phyloP scores from a whole-genome alignment of 2,797 vertebrate species.

The Poliocrania exsul region DNA sequence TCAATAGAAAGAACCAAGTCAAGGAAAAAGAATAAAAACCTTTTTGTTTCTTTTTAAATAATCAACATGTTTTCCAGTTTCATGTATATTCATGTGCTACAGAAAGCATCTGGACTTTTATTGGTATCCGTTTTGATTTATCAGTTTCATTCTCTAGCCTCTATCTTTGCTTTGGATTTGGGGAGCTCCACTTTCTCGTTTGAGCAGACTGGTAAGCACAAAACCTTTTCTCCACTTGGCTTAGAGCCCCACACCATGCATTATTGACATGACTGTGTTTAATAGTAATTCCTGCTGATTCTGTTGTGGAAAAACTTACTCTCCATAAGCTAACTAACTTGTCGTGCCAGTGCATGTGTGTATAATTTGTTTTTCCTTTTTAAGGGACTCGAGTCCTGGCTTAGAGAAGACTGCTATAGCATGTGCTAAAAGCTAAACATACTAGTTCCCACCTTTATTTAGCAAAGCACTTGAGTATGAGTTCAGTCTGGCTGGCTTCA shows the following conservation, averaged over 20 bases:
- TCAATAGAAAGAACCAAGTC: not conserved
- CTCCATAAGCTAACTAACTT: slow-evolving; percentile 25
- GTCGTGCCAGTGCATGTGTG: slow-evolving; percentile 32
- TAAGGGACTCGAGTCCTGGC: not conserved
- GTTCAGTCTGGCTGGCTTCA: slow-evolving; percentile 5
- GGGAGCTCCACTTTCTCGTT: not conserved
- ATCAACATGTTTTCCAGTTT: not conserved
- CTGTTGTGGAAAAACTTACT: slow-evolving; percentile 66
- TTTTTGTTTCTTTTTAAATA: not conserved
- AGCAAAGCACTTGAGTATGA: not conserved
- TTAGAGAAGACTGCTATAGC: not conserved
- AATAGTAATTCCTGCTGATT: slow-evolving; percentile 67
- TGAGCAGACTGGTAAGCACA: not conserved
- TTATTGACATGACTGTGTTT: slow-evolving; percentile 59
- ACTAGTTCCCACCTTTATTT: slow-evolving; percentile 15
- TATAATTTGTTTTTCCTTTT: slow-evolving; percentile 4
- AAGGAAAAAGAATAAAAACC: not conserved
- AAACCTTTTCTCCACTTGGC: slow-evolving; percentile 40
- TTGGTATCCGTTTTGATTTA: not conserved
- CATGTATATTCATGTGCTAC: not conserved
- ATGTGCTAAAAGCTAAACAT: slow-evolving; percentile 20
- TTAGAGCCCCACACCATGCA: not conserved
- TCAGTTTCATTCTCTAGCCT: not conserved
- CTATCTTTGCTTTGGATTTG: not conserved
- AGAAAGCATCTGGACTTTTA: slow-evolving; percentile 25